Conservation (phyloP, 2,888 invertebrate genomes). For the Machimus rusticus region DNA sequence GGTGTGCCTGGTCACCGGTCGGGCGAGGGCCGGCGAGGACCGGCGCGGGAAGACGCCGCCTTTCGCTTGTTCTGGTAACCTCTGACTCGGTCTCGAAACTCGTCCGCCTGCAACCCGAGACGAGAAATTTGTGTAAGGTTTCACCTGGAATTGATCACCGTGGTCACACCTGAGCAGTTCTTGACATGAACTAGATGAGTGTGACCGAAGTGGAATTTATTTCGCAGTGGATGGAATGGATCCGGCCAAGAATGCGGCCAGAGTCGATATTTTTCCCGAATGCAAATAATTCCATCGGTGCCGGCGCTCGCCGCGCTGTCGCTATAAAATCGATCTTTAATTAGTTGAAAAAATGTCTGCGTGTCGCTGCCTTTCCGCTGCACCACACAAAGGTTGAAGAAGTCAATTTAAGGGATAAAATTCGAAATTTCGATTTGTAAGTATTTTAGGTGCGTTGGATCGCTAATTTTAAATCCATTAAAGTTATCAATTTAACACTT, state of each 20-base stretch:
- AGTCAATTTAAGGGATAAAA: not conserved
- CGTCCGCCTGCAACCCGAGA: constrained; percentile 10
- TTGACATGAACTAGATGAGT: constrained; percentile 21
- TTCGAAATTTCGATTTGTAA: not conserved
- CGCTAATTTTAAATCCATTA: not conserved
- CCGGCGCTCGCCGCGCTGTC: not conserved
- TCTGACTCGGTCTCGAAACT: not conserved
- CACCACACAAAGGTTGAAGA: not conserved
- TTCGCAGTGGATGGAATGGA: not conserved
- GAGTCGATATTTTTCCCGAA: constrained; percentile 16
- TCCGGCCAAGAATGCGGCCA: not conserved
- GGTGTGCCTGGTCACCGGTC: not conserved
- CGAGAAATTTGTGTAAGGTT: constrained; percentile 31
- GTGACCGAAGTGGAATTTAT: constrained; percentile 26
- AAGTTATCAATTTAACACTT: too few species aligned
- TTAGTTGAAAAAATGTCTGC: not conserved
- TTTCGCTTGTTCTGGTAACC: constrained; percentile 26
- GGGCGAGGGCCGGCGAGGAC: not conserved
- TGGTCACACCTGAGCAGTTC: constrained; percentile 34
- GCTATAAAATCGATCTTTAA: not conserved
- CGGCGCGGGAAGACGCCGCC: not conserved
- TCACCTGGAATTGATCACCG: constrained; percentile 36
- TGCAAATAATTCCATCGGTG: not conserved
- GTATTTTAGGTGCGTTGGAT: not conserved
- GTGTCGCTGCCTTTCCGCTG: not conserved